Percentiles rank a stretch among this genome's conserved stretches.
Conservation (phyloP, 2,888 invertebrate species). For the Drosophila sordidula region DNA sequence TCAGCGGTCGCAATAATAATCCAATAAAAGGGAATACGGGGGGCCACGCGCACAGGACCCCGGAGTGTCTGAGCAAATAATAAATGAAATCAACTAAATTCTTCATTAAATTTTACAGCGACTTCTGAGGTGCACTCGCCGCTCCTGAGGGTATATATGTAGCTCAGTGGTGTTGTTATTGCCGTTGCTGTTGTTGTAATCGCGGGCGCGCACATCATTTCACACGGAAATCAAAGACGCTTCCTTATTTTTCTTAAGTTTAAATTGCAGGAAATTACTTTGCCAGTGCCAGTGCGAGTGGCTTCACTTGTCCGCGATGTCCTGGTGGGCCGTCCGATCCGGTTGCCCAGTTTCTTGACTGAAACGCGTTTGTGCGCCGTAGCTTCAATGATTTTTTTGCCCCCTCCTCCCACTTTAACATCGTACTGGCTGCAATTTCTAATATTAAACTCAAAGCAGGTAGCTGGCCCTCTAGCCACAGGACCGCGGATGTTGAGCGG, state of each 20-base stretch:
- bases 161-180: not conserved
- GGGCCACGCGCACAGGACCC: not conserved
- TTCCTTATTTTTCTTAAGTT: conserved; percentile 80
- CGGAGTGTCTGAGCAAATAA: conserved; percentile 86
- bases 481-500: conserved; percentile 62
- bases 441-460: conserved; percentile 73
- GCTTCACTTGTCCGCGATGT: conserved; percentile 39
- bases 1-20: conserved; percentile 41
- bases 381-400: conserved; percentile 43
- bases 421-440: conserved; percentile 61
- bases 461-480: conserved; percentile 22
- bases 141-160: not conserved
- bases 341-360: conserved; percentile 7
- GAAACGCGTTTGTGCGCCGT: not conserved
- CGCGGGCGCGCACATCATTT: conserved; percentile 68
- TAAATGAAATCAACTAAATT: conserved; percentile 75
- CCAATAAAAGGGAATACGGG: conserved; percentile 30
- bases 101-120: conserved; percentile 52
- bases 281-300: conserved; percentile 59
- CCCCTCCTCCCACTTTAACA: not conserved
- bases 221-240: conserved; percentile 81
- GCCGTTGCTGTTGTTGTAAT: conserved; percentile 33
- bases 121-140: conserved; percentile 9
- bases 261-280: conserved; percentile 81
- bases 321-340: not conserved